These are phyloP conservation scores for Scrobipalpa atriplicella DNA, from an alignment of 2,888 invertebrate genomes.

Conservation along the genomic window DNA sequence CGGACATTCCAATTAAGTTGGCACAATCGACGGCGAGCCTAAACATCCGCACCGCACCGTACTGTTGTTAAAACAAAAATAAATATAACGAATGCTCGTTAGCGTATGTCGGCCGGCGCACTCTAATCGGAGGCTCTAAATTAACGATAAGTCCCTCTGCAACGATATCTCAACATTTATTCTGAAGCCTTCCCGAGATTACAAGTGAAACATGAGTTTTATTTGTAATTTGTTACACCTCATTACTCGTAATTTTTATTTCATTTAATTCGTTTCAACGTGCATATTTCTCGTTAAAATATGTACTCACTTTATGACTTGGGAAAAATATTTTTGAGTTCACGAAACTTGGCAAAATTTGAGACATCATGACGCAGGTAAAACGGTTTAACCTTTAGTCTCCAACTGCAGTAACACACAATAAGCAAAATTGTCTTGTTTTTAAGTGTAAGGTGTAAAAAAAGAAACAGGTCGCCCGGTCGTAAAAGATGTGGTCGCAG, in stretches of 20 bases:
- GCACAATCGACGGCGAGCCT: slow-evolving; percentile 71
- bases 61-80: slow-evolving; percentile 73
- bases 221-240: slow-evolving; percentile 60
- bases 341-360: background rate
- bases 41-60: slow-evolving; percentile 72
- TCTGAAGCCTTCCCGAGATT: slow-evolving; percentile 72
- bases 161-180: slow-evolving; percentile 75
- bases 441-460: slow-evolving; percentile 50
- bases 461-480: slow-evolving; percentile 54
- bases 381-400: slow-evolving; percentile 50
- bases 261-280: background rate
- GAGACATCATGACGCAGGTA: background rate
- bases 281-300: background rate
- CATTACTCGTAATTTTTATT: slow-evolving; percentile 39
- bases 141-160: slow-evolving; percentile 77
- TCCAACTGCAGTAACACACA: slow-evolving; percentile 45
- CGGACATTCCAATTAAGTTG: slow-evolving; percentile 73
- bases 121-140: slow-evolving; percentile 80
- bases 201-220: slow-evolving; percentile 68
- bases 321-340: background rate
- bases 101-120: slow-evolving; percentile 71
- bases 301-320: background rate
- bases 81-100: slow-evolving; percentile 78
- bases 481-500: slow-evolving; percentile 62
- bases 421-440: slow-evolving; percentile 53